phyloP scores from a whole-genome alignment of 2,888 invertebrate genomes.

The Vesta saturnalis region DNA sequence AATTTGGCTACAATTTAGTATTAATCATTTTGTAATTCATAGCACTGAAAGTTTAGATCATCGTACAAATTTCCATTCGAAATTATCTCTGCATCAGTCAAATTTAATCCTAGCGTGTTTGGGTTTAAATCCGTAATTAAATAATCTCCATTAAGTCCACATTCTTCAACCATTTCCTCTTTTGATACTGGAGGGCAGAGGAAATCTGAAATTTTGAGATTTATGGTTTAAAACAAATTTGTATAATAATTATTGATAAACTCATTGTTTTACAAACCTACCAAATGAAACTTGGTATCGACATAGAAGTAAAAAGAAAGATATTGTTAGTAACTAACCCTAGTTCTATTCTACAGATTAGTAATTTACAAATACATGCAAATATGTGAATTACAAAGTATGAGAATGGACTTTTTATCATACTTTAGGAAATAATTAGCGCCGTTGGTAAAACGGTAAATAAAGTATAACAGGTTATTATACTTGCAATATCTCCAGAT shows the following conservation, averaged over 20 bases:
- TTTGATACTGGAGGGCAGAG: constrained; percentile 73
- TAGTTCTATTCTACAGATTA: too few species aligned
- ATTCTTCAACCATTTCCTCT: constrained; percentile 81
- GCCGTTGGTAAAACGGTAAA: too few species aligned
- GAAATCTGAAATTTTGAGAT: constrained; percentile 61
- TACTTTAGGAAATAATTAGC: too few species aligned
- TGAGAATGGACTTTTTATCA: too few species aligned
- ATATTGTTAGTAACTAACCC: constrained; percentile 26
- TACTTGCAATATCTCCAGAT: too few species aligned
- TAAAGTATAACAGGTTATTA: too few species aligned
- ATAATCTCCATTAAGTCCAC: constrained; percentile 72
- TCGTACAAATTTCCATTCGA: constrained; percentile 64
- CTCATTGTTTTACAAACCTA: constrained; percentile 32
- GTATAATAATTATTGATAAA: neutral
- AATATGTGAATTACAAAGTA: too few species aligned
- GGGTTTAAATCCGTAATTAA: constrained; percentile 67
- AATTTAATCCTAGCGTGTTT: constrained; percentile 63
- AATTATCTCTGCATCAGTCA: constrained; percentile 65
- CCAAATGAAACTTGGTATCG: constrained; percentile 49
- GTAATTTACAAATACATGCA: too few species aligned
- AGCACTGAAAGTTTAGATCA: constrained; percentile 66
- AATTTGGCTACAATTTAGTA: constrained; percentile 24
- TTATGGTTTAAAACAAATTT: neutral
- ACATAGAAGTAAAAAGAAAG: constrained; percentile 44
- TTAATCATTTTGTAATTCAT: constrained; percentile 60